Conservation (phyloP, 2,113 vertebrate species). For the Hemiscyllium ocellatum region DNA sequence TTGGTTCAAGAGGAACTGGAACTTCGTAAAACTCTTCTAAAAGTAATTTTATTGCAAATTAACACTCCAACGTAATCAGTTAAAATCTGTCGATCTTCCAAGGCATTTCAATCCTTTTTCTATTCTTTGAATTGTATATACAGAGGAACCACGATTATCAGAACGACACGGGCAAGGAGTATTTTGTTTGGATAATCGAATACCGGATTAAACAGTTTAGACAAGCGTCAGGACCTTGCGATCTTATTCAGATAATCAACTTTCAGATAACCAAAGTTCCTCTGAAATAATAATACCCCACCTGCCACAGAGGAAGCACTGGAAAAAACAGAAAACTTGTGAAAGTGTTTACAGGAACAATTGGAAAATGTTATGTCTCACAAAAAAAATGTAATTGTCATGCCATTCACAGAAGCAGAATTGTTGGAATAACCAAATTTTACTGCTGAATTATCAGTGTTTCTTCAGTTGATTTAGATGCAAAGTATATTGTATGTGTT, state of each 20-base stretch:
- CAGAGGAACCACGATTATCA: no score
- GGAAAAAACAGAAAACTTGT: neutral
- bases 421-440: slow-evolving; percentile 10
- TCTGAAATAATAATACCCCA: neutral
- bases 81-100: neutral
- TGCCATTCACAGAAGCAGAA: slow-evolving; percentile 4
- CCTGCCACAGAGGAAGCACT: neutral
- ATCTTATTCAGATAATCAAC: no score
- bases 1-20: neutral
- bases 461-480: neutral
- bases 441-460: neutral
- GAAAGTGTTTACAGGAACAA: neutral
- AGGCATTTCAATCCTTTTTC: neutral
- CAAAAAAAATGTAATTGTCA: slow-evolving; percentile 2
- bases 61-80: neutral
- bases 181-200: no score
- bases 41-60: slow-evolving; percentile 12
- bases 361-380: neutral
- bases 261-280: no score
- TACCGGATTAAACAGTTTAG: no score
- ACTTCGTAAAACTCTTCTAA: neutral
- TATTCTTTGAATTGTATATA: neutral
- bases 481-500: neutral
- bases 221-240: no score
- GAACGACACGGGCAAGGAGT: no score